Percentiles rank a stretch among this genome's conserved stretches.
phyloP scores from a whole-genome alignment of 2,888 invertebrate species.

The Rhimphoctona megacephalus region DNA sequence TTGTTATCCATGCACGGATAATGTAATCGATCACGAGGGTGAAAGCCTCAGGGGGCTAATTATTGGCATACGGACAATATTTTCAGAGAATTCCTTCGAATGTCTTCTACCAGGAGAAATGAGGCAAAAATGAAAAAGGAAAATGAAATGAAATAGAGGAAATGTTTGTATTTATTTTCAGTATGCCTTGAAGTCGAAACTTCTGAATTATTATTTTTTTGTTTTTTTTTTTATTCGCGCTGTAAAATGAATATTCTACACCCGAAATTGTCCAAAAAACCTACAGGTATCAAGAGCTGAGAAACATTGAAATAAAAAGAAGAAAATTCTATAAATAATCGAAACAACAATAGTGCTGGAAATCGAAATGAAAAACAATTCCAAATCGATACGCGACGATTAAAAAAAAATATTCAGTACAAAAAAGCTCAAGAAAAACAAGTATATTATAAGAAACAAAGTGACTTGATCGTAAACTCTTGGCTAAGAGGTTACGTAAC shows the following conservation, averaged over 20 bases:
- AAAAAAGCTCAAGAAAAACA: neutral
- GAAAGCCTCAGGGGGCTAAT: neutral
- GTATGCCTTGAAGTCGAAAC: neutral
- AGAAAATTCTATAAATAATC: neutral
- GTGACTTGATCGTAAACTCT: neutral
- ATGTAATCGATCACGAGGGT: neutral
- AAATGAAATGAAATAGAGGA: neutral
- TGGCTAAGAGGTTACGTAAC: neutral
- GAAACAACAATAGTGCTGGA: neutral
- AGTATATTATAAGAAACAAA: neutral
- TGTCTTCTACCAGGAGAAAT: neutral
- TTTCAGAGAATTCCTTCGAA: neutral
- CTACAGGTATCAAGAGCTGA: too few species aligned
- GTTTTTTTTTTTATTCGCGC: too few species aligned
- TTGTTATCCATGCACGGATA: constrained; percentile 2
- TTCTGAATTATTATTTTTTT: neutral
- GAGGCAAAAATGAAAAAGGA: neutral
- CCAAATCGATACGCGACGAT: neutral
- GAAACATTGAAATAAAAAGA: too few species aligned
- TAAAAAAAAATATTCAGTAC: neutral
- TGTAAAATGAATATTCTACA: too few species aligned
- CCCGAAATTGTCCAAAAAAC: too few species aligned
- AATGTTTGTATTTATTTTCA: neutral
- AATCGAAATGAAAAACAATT: neutral
- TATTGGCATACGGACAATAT: neutral